These are phyloP conservation scores for Neolamprologus sp. DNA, from an alignment of 2,113 vertebrate species.

Conservation along the genomic window DNA sequence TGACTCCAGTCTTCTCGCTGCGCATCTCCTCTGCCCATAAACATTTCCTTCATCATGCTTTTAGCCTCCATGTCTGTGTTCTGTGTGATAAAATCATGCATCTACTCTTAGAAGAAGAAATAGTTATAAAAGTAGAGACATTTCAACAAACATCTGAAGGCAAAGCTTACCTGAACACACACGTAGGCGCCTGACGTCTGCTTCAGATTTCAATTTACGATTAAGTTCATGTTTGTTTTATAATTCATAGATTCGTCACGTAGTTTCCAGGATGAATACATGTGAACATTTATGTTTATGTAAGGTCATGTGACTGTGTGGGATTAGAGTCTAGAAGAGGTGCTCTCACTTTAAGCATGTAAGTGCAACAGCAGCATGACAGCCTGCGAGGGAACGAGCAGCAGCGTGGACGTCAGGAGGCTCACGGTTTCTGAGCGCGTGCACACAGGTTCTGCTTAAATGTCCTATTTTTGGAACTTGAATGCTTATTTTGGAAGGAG, in stretches of 20 bases:
- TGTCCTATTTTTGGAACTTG: rapidly evolving
- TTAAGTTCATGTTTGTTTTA: background rate
- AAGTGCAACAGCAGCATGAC: background rate
- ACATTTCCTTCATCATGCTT: background rate
- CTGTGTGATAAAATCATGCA: background rate
- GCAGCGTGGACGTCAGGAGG: rapidly evolving
- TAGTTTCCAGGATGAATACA: background rate
- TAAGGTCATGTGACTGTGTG: background rate
- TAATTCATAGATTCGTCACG: background rate
- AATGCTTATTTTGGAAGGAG: background rate
- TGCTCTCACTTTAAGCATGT: background rate
- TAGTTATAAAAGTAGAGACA: background rate
- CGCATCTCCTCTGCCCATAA: background rate
- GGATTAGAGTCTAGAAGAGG: background rate
- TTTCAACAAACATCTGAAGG: background rate
- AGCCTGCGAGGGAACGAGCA: background rate
- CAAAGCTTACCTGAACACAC: background rate
- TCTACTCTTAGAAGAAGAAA: background rate
- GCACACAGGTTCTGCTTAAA: background rate
- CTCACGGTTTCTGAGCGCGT: background rate
- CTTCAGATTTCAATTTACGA: background rate
- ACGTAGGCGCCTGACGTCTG: background rate
- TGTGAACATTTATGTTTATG: background rate
- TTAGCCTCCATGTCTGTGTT: background rate
- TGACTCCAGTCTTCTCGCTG: background rate